These are phyloP conservation scores for Ectropis grisescens DNA, from an alignment of 1,140 invertebrate genomes.

Conservation along the genomic window DNA sequence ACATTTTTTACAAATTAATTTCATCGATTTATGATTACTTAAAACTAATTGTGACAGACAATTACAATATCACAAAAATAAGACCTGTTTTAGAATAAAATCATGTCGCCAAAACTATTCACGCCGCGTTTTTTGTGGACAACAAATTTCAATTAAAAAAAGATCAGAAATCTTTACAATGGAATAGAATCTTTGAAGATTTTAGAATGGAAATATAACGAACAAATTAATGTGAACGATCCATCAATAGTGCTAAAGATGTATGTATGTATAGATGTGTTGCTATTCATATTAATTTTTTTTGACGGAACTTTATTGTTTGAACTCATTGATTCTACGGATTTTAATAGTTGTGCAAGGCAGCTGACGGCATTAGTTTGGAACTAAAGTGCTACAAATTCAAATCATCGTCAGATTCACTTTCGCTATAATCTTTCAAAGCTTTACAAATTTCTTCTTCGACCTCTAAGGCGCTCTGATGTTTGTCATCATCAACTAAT, in stretches of 20 bases:
- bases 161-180: no score
- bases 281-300: not conserved
- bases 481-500: conserved; percentile 48
- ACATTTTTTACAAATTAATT: not conserved
- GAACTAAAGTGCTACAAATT: conserved; percentile 43
- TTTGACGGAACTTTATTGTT: not conserved
- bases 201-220: no score
- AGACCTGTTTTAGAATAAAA: no score
- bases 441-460: conserved; percentile 58
- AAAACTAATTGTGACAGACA: not conserved
- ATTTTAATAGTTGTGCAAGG: conserved; percentile 30
- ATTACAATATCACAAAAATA: no score
- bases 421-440: conserved; percentile 42
- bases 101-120: no score
- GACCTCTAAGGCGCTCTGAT: conserved; percentile 48
- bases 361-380: conserved; percentile 14
- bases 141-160: no score
- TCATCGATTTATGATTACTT: not conserved
- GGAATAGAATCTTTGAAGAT: no score
- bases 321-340: conserved; percentile 1
- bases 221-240: no score
- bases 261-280: not conserved
- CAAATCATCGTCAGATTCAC: conserved; percentile 53
- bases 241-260: no score
- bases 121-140: no score